Conservation (phyloP, 2,888 invertebrate species). For the Drosophila melanosoma region DNA sequence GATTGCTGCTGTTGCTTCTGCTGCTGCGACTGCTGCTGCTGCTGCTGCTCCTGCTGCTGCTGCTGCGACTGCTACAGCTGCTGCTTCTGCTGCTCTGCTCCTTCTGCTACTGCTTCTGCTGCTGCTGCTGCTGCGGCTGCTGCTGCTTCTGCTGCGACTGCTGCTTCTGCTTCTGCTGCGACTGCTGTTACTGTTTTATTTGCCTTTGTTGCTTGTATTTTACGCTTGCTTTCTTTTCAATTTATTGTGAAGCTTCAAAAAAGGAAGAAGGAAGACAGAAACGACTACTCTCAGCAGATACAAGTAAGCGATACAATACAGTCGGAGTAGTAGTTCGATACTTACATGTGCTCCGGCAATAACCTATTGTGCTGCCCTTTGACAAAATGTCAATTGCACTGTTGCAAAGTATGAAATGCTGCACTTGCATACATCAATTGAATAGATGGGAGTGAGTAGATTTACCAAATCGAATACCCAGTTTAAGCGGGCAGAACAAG, state of each 20-base stretch:
- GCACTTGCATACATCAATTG: conserved; percentile 26
- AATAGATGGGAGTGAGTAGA: conserved; percentile 15
- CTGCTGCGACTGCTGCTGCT: no score
- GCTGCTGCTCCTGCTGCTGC: no score
- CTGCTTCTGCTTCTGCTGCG: conserved; percentile 5
- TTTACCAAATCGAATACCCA: conserved; percentile 25
- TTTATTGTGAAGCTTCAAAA: conserved; percentile 75
- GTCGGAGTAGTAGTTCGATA: conserved; percentile 29
- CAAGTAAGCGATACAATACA: conserved; percentile 47
- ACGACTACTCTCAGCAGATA: conserved; percentile 14
- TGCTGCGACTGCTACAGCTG: no score
- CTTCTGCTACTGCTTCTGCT: no score
- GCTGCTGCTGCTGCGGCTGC: neutral
- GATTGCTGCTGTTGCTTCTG: no score
- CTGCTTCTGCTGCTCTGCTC: neutral
- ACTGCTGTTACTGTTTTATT: conserved; percentile 12
- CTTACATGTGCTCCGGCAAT: conserved; percentile 33
- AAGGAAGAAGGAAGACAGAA: conserved; percentile 3
- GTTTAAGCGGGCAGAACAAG: neutral
- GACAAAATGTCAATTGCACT: conserved; percentile 72
- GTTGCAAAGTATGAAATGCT: conserved; percentile 61
- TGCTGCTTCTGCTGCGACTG: neutral
- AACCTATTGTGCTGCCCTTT: conserved; percentile 57
- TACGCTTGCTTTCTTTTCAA: conserved; percentile 78
- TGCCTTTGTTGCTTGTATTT: conserved; percentile 49